These are phyloP conservation scores for Gymnothorax javanicus DNA, from an alignment of 2,797 vertebrate species.

Conservation along the genomic window DNA sequence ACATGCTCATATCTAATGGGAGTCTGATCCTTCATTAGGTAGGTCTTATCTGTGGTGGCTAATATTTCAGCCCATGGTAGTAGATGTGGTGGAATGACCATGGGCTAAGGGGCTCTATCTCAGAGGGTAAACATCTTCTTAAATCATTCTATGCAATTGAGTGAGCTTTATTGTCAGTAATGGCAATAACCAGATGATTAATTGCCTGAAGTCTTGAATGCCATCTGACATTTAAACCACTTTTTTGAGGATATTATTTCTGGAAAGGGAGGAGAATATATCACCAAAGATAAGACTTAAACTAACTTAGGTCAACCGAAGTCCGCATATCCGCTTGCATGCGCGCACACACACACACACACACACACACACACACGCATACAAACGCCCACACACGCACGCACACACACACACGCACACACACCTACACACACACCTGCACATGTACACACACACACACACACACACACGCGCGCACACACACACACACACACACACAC, in stretches of 20 bases:
- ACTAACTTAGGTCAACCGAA: neutral
- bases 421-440: neutral
- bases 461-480: neutral
- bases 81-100: slow-evolving; percentile 42
- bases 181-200: slow-evolving; percentile 48
- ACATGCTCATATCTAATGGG: neutral
- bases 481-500: neutral
- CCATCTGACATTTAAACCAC: slow-evolving; percentile 45
- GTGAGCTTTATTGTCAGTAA: slow-evolving; percentile 40
- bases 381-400: slow-evolving; percentile 24
- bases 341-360: slow-evolving; percentile 40
- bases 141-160: slow-evolving; percentile 44
- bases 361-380: slow-evolving; percentile 22
- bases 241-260: slow-evolving; percentile 53
- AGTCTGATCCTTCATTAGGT: slow-evolving; percentile 4
- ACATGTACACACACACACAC: neutral
- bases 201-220: slow-evolving; percentile 47
- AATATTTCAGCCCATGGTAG: slow-evolving; percentile 53
- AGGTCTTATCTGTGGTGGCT: slow-evolving; percentile 53
- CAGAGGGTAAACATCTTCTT: slow-evolving; percentile 59
- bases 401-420: slow-evolving; percentile 15
- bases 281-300: slow-evolving; percentile 62
- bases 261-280: slow-evolving; percentile 59
- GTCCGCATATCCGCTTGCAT: neutral
- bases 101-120: slow-evolving; percentile 29